Conservation (phyloP, 2,797 vertebrate species). For the Mionectes olivaceus region DNA sequence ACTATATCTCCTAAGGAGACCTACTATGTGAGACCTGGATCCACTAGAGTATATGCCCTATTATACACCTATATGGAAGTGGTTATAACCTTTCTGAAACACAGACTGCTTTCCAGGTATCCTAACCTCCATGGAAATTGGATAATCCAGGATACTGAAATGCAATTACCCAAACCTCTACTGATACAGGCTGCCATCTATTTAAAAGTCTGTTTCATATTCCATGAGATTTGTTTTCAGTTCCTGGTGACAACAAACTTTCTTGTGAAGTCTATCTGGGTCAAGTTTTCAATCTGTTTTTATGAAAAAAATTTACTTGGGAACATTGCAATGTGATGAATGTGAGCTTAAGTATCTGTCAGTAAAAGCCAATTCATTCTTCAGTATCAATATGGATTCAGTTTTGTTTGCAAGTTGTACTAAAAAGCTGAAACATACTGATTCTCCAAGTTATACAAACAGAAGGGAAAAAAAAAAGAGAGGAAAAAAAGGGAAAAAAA, state of each 20-base stretch:
- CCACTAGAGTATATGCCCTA: not conserved
- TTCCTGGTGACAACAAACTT: conserved; percentile 48
- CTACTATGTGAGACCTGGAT: not conserved
- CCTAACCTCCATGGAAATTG: not conserved
- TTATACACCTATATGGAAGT: not conserved
- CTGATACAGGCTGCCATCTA: not conserved
- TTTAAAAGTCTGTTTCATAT: conserved; percentile 1
- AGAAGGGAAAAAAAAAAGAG: not conserved
- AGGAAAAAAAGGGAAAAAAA: not conserved
- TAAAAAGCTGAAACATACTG: not conserved
- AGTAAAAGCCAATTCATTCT: not conserved
- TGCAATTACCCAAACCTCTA: not conserved
- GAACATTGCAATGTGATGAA: conserved; percentile 17
- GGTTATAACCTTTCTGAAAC: not conserved
- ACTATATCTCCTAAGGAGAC: not conserved
- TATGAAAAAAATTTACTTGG: conserved; percentile 27
- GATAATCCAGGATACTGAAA: not conserved
- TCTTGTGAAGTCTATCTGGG: conserved; percentile 44
- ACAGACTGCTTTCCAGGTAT: not conserved
- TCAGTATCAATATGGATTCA: not conserved
- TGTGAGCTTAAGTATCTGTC: conserved; percentile 44
- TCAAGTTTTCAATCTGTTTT: conserved; percentile 63
- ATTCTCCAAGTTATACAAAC: not conserved
- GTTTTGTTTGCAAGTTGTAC: not conserved
- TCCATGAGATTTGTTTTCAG: conserved; percentile 38